Evolutionary conservation across 2,113 vertebrate species (phyloP), one percentile per base, ranked within the genome.

Genomic region (Pao palembangensis): DNA sequence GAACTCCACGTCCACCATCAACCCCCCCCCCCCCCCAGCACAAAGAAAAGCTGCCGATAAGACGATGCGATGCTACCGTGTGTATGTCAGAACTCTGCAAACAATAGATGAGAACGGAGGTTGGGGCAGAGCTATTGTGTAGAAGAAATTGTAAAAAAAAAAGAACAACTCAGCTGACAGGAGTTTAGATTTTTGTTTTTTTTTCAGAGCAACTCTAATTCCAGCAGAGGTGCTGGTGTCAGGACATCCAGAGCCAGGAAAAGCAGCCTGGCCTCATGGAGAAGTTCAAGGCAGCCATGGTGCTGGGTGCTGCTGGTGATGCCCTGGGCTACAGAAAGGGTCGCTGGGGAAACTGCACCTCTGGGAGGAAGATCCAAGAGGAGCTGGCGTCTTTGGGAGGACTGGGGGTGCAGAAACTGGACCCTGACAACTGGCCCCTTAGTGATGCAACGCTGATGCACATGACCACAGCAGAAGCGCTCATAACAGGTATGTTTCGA

Each of bases 381-480:
- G 94, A 95, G 67, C 87, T 96, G 75, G 92, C 82, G 0, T 79
- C 86, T 71, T 71, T 93, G 0, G 93, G 94, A 41, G 95, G 94
- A 41, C 89, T 97, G 1, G 93, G 72, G 47, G 91, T 87, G 54
- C 85, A 94, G 4, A 93, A 91, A 67, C 86, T 96, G 10, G 93
- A 94, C 4, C 78, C 88, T 0, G 93, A 94, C 34, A 92, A 91
- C 74, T 99, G 97, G 96, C 95, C 94, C 1, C 87, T 96, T 64
- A 98, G 97, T 56, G 93, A 94, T 79, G 94, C 94, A 71, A 92
- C 91, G 0, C 48, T 95, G 81, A 96, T 98, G 96, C 96, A 94
- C 82, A 91, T 98, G 88, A 92, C 93, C 34, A 99, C 97, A 0
- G 93, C 95, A 0, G 90, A 94, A 81, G 94, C 94, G 51, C 93